Evolutionary conservation across 2,888 invertebrate genomes (phyloP).

Genomic region (Acrobasis suavella): DNA sequence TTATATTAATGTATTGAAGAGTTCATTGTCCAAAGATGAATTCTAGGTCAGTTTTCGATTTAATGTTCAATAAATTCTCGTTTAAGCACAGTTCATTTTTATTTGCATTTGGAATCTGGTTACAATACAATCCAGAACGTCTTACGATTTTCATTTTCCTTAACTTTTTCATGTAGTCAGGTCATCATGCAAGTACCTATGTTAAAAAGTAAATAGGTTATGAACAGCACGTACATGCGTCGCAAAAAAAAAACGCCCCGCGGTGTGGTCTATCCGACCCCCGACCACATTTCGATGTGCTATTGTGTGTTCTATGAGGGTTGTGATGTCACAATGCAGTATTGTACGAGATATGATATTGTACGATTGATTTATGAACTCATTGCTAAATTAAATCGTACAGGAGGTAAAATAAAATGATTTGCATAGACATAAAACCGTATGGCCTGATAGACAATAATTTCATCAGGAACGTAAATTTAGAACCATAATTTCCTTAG

Average conservation of each 20-base stretch:
- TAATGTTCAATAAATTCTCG: neutral
- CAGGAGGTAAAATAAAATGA: too few relatives aligned
- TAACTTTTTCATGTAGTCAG: too few relatives aligned
- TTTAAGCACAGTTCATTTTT: too few relatives aligned
- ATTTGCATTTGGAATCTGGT: too few relatives aligned
- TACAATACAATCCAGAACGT: too few relatives aligned
- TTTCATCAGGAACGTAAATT: too few relatives aligned
- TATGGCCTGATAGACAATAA: too few relatives aligned
- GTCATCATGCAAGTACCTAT: too few relatives aligned
- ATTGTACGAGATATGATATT: slow-evolving; percentile 8
- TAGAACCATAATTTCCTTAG: too few relatives aligned
- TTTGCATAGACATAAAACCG: too few relatives aligned
- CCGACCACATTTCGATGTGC: slow-evolving; percentile 40
- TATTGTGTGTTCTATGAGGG: slow-evolving; percentile 30
- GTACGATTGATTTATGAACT: slow-evolving; percentile 16
- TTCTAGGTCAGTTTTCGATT: slow-evolving; percentile 32
- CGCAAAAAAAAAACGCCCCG: slow-evolving; percentile 28
- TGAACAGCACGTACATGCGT: neutral
- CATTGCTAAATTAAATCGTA: slow-evolving; percentile 14
- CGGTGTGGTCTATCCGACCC: slow-evolving; percentile 40
- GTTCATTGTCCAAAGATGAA: slow-evolving; percentile 47
- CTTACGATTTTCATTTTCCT: too few relatives aligned
- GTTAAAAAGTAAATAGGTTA: too few relatives aligned
- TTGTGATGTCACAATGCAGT: slow-evolving; percentile 12
- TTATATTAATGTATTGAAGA: slow-evolving; percentile 45